Evolutionary conservation across 2,888 invertebrate genomes (phyloP), one percentile per base, ranked within the genome.

Genomic region (Chelonus formosanus): DNA sequence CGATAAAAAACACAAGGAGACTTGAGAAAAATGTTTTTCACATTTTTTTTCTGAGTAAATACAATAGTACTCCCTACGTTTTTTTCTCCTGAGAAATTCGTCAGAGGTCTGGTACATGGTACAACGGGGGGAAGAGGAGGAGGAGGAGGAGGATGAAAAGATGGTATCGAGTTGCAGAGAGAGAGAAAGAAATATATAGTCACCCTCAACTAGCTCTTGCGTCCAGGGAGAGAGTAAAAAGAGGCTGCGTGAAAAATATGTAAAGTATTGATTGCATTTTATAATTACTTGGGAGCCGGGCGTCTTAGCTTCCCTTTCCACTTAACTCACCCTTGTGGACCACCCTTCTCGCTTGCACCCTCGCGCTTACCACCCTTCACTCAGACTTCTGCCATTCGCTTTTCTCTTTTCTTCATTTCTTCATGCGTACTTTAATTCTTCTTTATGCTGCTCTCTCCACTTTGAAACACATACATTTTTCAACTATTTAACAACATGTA

Each of bases 241-340:
- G 53, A 58, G 58, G 58, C 44, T 43, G 63, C 82, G 83, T 82
- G 83, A 82, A 84, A 84, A 84, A 84, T 84, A 84, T 84, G 83
- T 84, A 84, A 84, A 84, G 84, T 84, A 84, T 84, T 84, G 84
- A 84, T 84, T 84, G 83, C 84, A 82, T 84, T 84, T 84, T 84
- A 84, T 84, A 84, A 84, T 84, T 84, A 84, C 84, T 83, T 82
- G 82, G 81, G 78, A 81, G 80, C 79, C 80, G 77, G 81, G 81
- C 83, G 84, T 84, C 83, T 84, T 83, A 83, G 83, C 83, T 82
- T 78, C 80, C 80, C 79, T 79, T 74, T 74, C 76, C 77, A 63
- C 58, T 59, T 52, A 36, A 10, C 35, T 44, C 61, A 34, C 61
- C 61, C 48, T 48, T 48, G 48, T 32, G 52, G 52, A 52, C 52